Percentiles rank a stretch among this genome's conserved stretches.
phyloP scores from a whole-genome alignment of 2,797 vertebrate species.

The Pteronotus mesoamericanus region DNA sequence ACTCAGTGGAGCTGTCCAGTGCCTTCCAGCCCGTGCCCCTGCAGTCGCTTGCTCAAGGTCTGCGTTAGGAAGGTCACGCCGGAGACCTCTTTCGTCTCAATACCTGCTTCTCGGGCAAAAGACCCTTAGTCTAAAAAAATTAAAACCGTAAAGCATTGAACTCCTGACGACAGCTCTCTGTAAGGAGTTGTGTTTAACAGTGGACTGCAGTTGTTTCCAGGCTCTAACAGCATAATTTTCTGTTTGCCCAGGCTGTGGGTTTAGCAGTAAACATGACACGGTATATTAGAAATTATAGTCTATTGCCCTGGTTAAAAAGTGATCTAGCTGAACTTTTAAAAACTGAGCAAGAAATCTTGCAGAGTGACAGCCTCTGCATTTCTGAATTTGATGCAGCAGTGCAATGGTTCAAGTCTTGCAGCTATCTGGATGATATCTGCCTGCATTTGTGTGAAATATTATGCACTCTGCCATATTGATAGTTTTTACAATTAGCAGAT shows the following conservation, averaged over 20 bases:
- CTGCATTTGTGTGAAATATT: constrained; percentile 58
- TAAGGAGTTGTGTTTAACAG: not conserved
- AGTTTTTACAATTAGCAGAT: constrained; percentile 59
- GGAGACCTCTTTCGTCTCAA: not conserved
- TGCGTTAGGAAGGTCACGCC: constrained; percentile 60
- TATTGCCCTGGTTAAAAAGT: constrained; percentile 51
- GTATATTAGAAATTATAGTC: constrained; percentile 61
- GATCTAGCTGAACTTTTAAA: constrained; percentile 46
- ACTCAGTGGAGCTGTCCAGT: not conserved
- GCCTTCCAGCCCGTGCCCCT: not conserved
- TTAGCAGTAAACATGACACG: constrained; percentile 58
- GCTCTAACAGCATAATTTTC: constrained; percentile 49
- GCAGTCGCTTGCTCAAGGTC: constrained; percentile 48
- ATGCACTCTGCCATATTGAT: constrained; percentile 72
- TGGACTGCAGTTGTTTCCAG: not conserved
- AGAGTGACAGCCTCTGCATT: not conserved
- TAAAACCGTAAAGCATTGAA: not conserved
- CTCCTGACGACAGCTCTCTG: not conserved
- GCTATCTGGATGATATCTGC: constrained; percentile 12
- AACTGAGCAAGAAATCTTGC: constrained; percentile 20
- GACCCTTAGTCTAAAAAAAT: constrained; percentile 25
- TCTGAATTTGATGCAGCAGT: constrained; percentile 12
- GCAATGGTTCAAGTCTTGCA: constrained; percentile 23
- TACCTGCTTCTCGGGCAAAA: not conserved
- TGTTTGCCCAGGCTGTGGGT: constrained; percentile 59